These are phyloP conservation scores for Lanistes nyassanus DNA, from an alignment of 1,140 invertebrate species.

Conservation along the genomic window DNA sequence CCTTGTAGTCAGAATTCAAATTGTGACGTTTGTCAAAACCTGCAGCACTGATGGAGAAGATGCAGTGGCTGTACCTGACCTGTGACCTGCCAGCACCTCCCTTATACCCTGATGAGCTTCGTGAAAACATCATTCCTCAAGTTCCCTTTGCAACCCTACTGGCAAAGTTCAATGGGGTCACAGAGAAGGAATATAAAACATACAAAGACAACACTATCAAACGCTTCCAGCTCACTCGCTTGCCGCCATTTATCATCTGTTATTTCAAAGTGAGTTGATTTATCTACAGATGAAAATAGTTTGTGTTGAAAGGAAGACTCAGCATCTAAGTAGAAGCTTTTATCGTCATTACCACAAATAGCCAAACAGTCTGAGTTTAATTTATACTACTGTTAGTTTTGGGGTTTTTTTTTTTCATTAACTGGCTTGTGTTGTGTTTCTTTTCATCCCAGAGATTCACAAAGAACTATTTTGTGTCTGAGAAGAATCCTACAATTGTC, in stretches of 20 bases:
- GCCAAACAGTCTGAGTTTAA: too few species aligned
- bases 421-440: conserved; percentile 33
- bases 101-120: conserved; percentile 95
- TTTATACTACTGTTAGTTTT: too few species aligned
- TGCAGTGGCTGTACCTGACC: conserved; percentile 94
- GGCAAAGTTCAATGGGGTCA: conserved; percentile 94
- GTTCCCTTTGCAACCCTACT: conserved; percentile 93
- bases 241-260: conserved; percentile 97
- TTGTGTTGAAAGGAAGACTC: too few species aligned
- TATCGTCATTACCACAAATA: too few species aligned
- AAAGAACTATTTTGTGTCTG: conserved; percentile 98
- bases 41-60: conserved; percentile 84
- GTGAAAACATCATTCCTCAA: conserved; percentile 99
- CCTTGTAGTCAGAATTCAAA: too few species aligned
- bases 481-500: conserved; percentile 99
- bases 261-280: conserved; percentile 83
- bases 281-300: too few species aligned
- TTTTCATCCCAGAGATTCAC: conserved; percentile 83
- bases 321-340: too few species aligned
- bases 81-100: conserved; percentile 97
- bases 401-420: too few species aligned
- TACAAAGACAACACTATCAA: conserved; percentile 99
- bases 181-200: conserved; percentile 98
- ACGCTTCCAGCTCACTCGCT: conserved; percentile 91
- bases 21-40: background rate